These are phyloP conservation scores for Dasyornis broadbenti DNA, from an alignment of 2,113 vertebrate species.

Conservation along the genomic window DNA sequence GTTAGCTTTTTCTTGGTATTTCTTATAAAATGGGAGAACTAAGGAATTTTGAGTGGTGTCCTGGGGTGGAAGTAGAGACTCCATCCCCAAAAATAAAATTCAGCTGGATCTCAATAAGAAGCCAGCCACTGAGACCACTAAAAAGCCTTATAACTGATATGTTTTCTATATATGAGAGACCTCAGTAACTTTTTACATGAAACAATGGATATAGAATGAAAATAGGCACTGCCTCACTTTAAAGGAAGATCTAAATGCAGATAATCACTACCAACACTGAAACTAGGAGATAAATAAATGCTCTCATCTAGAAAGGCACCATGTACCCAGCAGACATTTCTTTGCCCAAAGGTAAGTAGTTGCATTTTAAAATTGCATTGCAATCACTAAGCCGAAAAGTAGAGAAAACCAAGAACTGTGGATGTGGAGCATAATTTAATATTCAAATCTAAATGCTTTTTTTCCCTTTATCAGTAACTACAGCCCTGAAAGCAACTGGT, in stretches of 20 bases:
- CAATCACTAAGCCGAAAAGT: not conserved
- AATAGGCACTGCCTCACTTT: not conserved
- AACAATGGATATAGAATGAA: not conserved
- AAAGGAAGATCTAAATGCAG: not conserved
- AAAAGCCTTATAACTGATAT: not conserved
- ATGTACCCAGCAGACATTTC: not conserved
- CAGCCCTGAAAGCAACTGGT: not conserved
- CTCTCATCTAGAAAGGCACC: not conserved
- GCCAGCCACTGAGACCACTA: not conserved
- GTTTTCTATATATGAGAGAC: not conserved
- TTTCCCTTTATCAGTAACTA: not conserved
- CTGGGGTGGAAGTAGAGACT: not conserved
- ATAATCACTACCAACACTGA: not conserved
- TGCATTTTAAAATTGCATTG: not conserved
- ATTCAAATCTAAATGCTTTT: not conserved
- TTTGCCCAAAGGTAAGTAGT: not conserved
- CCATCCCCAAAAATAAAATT: not conserved
- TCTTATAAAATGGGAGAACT: not conserved
- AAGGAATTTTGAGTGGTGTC: not conserved
- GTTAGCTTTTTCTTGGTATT: fast-evolving
- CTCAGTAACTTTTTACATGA: not conserved
- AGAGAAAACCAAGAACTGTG: not conserved
- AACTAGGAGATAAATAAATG: not conserved
- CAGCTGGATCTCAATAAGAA: not conserved
- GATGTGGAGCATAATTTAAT: not conserved